Evolutionary conservation across 2,888 invertebrate genomes (phyloP).

Genomic region (Pristionchus mayeri): DNA sequence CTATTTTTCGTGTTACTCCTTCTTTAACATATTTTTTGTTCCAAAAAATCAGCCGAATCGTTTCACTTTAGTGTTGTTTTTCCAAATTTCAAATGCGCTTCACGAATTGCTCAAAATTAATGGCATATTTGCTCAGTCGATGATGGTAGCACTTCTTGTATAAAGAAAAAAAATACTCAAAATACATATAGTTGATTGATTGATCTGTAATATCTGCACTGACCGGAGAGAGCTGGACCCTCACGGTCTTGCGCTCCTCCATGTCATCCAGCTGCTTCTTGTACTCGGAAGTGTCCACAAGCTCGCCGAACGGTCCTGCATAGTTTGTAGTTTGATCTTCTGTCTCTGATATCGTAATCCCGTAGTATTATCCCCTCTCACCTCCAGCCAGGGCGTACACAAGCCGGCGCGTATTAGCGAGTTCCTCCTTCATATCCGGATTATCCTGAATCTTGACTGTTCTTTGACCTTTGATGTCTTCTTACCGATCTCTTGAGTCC

Average conservation of each 20-base stretch:
- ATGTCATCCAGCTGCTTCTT: conserved; percentile 46
- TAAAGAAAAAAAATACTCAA: too few relatives aligned
- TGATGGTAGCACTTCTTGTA: too few relatives aligned
- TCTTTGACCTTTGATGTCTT: neutral
- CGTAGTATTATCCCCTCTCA: neutral
- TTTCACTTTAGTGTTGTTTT: too few relatives aligned
- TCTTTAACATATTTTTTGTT: too few relatives aligned
- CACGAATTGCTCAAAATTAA: neutral
- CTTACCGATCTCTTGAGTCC: conserved; percentile 26
- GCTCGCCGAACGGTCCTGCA: conserved; percentile 38
- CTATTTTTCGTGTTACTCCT: too few relatives aligned
- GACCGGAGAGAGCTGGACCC: conserved; percentile 43
- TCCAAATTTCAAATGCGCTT: neutral
- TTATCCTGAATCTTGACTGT: conserved; percentile 21
- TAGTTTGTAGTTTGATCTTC: neutral
- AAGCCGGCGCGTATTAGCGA: conserved; percentile 47
- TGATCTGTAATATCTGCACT: neutral
- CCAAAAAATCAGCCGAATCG: too few relatives aligned
- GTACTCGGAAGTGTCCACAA: conserved; percentile 50
- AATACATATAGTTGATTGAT: too few relatives aligned
- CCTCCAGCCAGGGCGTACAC: conserved; percentile 49
- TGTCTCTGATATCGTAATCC: neutral
- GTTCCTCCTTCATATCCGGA: conserved; percentile 29
- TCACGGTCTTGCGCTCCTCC: conserved; percentile 19
- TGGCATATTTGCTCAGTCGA: too few relatives aligned